Conservation (phyloP, 1,140 invertebrate genomes). For the Calliopsis andreniformis region DNA sequence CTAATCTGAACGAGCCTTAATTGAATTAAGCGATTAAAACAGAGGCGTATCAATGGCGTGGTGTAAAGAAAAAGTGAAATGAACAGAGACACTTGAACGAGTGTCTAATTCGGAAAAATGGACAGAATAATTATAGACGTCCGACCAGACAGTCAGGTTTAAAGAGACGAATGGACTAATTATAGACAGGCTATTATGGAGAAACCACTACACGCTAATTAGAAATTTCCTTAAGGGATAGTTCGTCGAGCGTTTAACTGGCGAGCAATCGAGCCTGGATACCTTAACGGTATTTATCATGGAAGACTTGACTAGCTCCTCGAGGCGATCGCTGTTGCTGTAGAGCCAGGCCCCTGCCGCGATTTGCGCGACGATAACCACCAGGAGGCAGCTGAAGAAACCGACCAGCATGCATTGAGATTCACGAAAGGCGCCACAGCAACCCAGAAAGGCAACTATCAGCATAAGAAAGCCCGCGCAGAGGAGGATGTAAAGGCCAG, state of each 20-base stretch:
- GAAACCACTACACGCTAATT: conserved; percentile 1
- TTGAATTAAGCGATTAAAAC: not conserved
- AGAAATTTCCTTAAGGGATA: conserved; percentile 14
- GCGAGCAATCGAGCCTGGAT: conserved; percentile 16
- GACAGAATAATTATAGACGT: conserved; percentile 31
- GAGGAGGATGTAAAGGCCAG: conserved; percentile 89
- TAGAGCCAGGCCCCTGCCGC: conserved; percentile 89
- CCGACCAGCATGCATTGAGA: conserved; percentile 92
- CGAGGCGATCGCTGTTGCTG: conserved; percentile 85
- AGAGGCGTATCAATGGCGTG: not conserved
- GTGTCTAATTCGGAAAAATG: conserved; percentile 29
- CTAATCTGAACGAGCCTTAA: too few species aligned
- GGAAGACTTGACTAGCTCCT: conserved; percentile 84
- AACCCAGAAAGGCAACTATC: conserved; percentile 93
- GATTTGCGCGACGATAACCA: conserved; percentile 90
- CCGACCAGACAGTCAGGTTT: not conserved
- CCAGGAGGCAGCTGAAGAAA: conserved; percentile 88
- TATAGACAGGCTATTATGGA: not conserved
- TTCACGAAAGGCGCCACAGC: conserved; percentile 93
- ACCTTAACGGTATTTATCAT: conserved; percentile 85
- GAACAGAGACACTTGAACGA: conserved; percentile 3
- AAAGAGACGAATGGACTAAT: conserved; percentile 21
- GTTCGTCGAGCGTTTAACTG: not conserved
- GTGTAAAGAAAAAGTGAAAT: not conserved
- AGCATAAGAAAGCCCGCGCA: conserved; percentile 90